A percentile compares a stretch with the other conserved stretches of the same genome.
Conservation (phyloP, 2,888 invertebrate genomes). For the Steinernema carpocapsae region DNA sequence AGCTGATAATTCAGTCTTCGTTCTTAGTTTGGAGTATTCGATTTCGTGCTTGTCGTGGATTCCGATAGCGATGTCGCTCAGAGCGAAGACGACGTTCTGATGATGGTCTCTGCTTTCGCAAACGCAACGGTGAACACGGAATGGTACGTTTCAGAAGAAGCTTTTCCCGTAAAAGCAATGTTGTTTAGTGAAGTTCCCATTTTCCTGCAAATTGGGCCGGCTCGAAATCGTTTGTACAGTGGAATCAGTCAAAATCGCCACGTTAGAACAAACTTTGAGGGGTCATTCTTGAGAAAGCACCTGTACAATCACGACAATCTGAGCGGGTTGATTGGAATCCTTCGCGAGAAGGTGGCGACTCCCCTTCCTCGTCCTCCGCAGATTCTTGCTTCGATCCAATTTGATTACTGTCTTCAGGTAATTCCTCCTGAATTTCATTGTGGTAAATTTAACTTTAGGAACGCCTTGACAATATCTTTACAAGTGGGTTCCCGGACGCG, state of each 20-base stretch:
- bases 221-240: constrained; percentile 80
- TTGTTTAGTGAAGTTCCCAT: constrained; percentile 78
- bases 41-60: constrained; percentile 47
- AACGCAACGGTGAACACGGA: constrained; percentile 41
- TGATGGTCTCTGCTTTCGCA: constrained; percentile 46
- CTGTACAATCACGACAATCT: constrained; percentile 83
- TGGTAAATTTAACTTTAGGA: constrained; percentile 14
- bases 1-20: background rate
- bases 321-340: constrained; percentile 79
- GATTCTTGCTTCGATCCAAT: constrained; percentile 10
- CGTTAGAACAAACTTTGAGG: constrained; percentile 83
- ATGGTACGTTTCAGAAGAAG: constrained; percentile 32
- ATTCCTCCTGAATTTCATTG: background rate
- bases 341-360: constrained; percentile 81
- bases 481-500: constrained; percentile 5
- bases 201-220: constrained; percentile 84
- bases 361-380: background rate
- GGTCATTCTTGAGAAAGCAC: constrained; percentile 80
- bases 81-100: constrained; percentile 40
- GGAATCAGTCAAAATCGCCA: constrained; percentile 83
- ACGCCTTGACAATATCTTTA: background rate
- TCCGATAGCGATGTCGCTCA: constrained; percentile 41
- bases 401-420: constrained; percentile 26
- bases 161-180: background rate
- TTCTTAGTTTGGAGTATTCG: constrained; percentile 51